Percentiles rank a stretch among this genome's conserved stretches.
These are phyloP conservation scores for Ectropis crepuscularia DNA, from an alignment of 2,888 invertebrate genomes.

Conservation along the genomic window DNA sequence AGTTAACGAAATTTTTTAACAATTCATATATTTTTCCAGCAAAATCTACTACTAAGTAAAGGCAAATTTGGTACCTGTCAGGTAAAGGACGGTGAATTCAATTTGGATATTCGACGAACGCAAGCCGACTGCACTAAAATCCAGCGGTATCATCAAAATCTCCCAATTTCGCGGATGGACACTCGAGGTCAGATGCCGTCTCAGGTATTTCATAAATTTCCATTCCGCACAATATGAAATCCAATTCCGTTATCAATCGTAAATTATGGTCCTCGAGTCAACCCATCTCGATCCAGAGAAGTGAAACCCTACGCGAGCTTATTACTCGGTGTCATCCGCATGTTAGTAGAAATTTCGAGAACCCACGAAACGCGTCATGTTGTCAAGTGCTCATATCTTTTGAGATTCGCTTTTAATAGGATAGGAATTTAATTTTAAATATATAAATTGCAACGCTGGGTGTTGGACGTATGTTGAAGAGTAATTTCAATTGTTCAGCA, in stretches of 20 bases:
- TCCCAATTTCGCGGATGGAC: constrained; percentile 14
- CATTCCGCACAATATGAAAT: constrained; percentile 24
- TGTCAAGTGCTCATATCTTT: constrained; percentile 23
- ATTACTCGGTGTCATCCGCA: constrained; percentile 40
- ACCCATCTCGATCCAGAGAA: constrained; percentile 28
- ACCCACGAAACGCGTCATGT: constrained; percentile 17
- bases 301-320: constrained; percentile 30
- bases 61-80: too few species aligned
- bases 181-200: constrained; percentile 16
- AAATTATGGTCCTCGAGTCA: constrained; percentile 29
- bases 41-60: too few species aligned
- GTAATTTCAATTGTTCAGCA: background rate
- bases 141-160: constrained; percentile 8
- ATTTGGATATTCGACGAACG: background rate
- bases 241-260: constrained; percentile 27
- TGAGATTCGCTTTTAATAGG: constrained; percentile 17
- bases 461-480: background rate
- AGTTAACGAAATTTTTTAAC: too few species aligned
- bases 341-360: constrained; percentile 24
- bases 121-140: background rate
- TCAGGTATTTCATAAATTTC: constrained; percentile 25
- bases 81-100: too few species aligned
- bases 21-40: too few species aligned
- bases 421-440: constrained; percentile 9
- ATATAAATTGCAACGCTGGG: background rate